These are phyloP conservation scores for Aplocera efformata DNA, from an alignment of 2,888 invertebrate species.

Conservation along the genomic window DNA sequence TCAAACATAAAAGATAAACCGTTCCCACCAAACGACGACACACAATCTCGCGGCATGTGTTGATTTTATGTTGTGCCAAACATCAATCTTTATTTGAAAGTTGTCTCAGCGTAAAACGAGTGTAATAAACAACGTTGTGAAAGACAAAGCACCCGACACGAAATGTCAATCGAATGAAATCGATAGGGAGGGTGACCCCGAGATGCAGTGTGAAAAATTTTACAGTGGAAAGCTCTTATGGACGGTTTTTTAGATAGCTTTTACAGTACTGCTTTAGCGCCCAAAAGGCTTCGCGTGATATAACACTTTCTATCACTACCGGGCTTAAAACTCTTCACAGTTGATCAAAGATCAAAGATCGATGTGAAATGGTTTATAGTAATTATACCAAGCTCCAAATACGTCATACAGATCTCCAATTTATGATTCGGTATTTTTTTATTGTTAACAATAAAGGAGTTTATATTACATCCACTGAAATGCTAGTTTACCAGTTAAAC, in stretches of 20 bases:
- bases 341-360: not conserved
- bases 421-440: too few relatives aligned
- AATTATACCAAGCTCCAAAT: too few relatives aligned
- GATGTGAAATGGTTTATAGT: not conserved
- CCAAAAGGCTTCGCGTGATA: slow-evolving; percentile 13
- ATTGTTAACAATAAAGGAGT: too few relatives aligned
- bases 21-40: slow-evolving; percentile 13
- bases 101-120: slow-evolving; percentile 30
- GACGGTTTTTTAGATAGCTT: slow-evolving; percentile 19
- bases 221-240: slow-evolving; percentile 23
- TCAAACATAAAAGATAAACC: slow-evolving; percentile 20
- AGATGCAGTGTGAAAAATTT: slow-evolving; percentile 25
- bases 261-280: slow-evolving; percentile 10
- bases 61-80: slow-evolving; percentile 25
- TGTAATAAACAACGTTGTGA: slow-evolving; percentile 29
- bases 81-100: slow-evolving; percentile 34
- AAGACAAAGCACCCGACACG: slow-evolving; percentile 23
- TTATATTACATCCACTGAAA: too few relatives aligned
- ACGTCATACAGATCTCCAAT: too few relatives aligned
- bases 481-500: too few relatives aligned
- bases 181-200: slow-evolving; percentile 20
- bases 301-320: slow-evolving; percentile 8
- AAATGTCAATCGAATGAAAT: slow-evolving; percentile 29
- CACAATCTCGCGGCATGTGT: slow-evolving; percentile 20
- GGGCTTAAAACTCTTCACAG: slow-evolving; percentile 9